These are phyloP conservation scores for Heliornis fulica DNA, from an alignment of 2,113 vertebrate species.

Conservation along the genomic window DNA sequence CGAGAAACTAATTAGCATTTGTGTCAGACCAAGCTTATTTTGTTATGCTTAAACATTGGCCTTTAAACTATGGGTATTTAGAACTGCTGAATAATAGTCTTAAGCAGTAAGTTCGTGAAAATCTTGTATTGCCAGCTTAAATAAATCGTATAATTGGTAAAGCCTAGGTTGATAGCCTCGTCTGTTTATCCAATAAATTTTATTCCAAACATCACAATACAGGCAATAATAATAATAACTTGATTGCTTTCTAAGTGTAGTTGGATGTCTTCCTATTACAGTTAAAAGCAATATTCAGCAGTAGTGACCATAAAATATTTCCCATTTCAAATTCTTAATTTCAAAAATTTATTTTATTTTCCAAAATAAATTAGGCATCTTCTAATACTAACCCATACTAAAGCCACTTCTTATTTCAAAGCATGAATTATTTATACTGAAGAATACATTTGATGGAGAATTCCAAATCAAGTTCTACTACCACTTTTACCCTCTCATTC, in stretches of 20 bases:
- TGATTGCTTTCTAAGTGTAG: not conserved
- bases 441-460: not conserved
- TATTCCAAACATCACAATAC: not conserved
- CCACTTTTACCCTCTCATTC: not conserved
- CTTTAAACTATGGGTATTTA: slow-evolving; percentile 9
- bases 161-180: not conserved
- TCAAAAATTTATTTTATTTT: not conserved
- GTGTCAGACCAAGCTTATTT: not conserved
- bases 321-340: not conserved
- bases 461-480: not conserved
- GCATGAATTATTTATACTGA: not conserved
- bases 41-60: not conserved
- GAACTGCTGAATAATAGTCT: not conserved
- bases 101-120: not conserved
- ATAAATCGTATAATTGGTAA: not conserved
- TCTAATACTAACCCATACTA: not conserved
- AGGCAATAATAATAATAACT: not conserved
- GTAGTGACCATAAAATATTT: not conserved
- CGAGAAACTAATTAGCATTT: slow-evolving; percentile 34
- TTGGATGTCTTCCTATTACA: not conserved
- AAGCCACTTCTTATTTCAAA: not conserved
- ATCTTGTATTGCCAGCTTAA: not conserved
- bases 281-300: not conserved
- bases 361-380: not conserved
- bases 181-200: not conserved